A percentile compares a stretch with the other conserved stretches of the same genome.
Conservation (phyloP, 2,113 vertebrate species). For the Alouatta palliata region DNA sequence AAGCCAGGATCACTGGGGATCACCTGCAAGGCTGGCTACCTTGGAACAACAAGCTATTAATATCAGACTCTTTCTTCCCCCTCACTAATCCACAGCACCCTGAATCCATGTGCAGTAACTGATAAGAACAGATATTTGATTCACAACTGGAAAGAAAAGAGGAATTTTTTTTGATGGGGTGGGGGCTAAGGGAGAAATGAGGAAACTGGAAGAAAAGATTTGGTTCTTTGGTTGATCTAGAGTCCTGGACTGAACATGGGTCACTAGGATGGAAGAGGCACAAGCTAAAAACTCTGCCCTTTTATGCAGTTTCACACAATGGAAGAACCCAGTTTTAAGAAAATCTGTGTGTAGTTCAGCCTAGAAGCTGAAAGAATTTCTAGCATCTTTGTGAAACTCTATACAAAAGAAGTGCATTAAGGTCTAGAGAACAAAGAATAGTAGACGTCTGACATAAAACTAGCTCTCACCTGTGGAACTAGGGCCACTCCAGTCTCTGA, state of each 20-base stretch:
- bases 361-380: background rate
- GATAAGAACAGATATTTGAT: background rate
- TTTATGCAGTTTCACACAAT: background rate
- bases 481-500: background rate
- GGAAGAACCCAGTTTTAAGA: background rate
- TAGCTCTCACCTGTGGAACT: background rate
- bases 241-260: background rate
- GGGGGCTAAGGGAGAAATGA: background rate
- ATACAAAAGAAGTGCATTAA: background rate
- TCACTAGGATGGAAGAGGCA: background rate
- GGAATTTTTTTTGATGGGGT: background rate
- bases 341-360: background rate
- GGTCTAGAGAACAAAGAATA: background rate
- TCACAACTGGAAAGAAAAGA: background rate
- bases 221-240: background rate
- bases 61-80: background rate
- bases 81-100: background rate
- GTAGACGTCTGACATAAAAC: background rate
- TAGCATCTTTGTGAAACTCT: background rate
- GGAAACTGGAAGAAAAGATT: background rate
- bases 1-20: too few relatives aligned
- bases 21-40: background rate
- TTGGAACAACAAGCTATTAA: background rate
- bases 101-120: background rate
- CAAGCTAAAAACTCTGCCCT: background rate